Evolutionary conservation across 2,888 invertebrate species (phyloP).

Genomic region (Empis livida): DNA sequence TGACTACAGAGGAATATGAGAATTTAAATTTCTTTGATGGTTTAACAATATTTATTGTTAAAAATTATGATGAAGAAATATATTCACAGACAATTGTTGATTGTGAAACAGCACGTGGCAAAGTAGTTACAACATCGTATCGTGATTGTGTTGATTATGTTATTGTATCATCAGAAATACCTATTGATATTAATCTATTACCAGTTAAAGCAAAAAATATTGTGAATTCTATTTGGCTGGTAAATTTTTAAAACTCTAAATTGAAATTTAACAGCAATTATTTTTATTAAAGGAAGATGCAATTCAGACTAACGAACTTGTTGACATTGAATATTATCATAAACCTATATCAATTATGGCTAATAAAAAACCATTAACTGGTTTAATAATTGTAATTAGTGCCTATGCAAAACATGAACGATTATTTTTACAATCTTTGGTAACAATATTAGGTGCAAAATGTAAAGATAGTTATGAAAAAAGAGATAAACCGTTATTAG

Average conservation of each 20-base stretch:
- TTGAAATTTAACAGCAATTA: neutral
- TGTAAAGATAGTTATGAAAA: conserved; percentile 55
- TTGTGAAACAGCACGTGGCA: conserved; percentile 44
- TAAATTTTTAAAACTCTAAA: conserved; percentile 12
- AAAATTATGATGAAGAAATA: conserved; percentile 35
- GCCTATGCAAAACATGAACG: conserved; percentile 62
- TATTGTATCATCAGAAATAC: conserved; percentile 43
- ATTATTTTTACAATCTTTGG: conserved; percentile 55
- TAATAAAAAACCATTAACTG: conserved; percentile 41
- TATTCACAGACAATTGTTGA: conserved; percentile 33
- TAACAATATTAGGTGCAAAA: conserved; percentile 57
- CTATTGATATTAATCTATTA: conserved; percentile 18
- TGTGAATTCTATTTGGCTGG: conserved; percentile 31
- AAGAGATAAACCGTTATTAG: conserved; percentile 65
- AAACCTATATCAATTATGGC: conserved; percentile 44
- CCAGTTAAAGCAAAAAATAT: conserved; percentile 25
- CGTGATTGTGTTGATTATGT: conserved; percentile 49
- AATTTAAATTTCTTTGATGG: conserved; percentile 27
- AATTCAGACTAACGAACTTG: conserved; percentile 41
- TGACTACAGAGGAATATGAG: conserved; percentile 26
- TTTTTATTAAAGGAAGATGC: conserved; percentile 24
- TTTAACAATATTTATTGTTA: conserved; percentile 32
- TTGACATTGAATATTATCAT: conserved; percentile 59
- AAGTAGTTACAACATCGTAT: conserved; percentile 37
- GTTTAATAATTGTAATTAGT: conserved; percentile 68